A percentile compares a stretch with the other conserved stretches of the same genome.
Conservation (phyloP, 1,140 invertebrate genomes). For the Hypsibius dujardini region DNA sequence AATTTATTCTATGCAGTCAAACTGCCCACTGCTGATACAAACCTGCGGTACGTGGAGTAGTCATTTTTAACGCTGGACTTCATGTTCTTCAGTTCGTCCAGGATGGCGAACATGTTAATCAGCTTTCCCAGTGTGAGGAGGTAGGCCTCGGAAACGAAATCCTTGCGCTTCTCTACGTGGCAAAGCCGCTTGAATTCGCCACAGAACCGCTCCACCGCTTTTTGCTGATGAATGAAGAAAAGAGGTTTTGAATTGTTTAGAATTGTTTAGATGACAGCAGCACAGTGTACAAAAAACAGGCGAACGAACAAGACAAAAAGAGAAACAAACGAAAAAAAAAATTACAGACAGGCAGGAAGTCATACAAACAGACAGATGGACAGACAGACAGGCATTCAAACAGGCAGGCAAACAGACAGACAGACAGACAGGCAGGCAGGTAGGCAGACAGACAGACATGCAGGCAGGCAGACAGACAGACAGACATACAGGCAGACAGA, state of each 20-base stretch:
- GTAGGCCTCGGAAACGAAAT: conserved; percentile 98
- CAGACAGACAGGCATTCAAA: too few species aligned
- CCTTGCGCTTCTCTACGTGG: conserved; percentile 86
- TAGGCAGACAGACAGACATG: too few species aligned
- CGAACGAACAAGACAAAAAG: too few species aligned
- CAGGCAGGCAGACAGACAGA: too few species aligned
- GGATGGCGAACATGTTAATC: conserved; percentile 97
- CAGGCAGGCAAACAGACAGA: too few species aligned
- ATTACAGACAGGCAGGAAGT: too few species aligned
- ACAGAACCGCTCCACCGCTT: conserved; percentile 87
- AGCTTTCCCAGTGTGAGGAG: conserved; percentile 94
- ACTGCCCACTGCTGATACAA: conserved; percentile 24
- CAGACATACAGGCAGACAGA: too few species aligned
- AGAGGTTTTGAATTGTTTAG: background rate
- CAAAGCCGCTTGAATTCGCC: conserved; percentile 84
- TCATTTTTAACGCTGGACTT: conserved; percentile 99
- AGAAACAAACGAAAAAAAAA: too few species aligned
- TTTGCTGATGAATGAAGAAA: conserved; percentile 46
- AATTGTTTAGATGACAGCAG: background rate
- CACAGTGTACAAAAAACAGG: conserved; percentile 9
- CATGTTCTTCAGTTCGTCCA: conserved; percentile 99
- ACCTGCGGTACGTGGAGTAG: conserved; percentile 90
- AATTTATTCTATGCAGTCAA: background rate
- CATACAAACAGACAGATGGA: too few species aligned
- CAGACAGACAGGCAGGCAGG: too few species aligned